Conservation (phyloP, 2,888 invertebrate genomes). For the Chironomus tentans region DNA sequence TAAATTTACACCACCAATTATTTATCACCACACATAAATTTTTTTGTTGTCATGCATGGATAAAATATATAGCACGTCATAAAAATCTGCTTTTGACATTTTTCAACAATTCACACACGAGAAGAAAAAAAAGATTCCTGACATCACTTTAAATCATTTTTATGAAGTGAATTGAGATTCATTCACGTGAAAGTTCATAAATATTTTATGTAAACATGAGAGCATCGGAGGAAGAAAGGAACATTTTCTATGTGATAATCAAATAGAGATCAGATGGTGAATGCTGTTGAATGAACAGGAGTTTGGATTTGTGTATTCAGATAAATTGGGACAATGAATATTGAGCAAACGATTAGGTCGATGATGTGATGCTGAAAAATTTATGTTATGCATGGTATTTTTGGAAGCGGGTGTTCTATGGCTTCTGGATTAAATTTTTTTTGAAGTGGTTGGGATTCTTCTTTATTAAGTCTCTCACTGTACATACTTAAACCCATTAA, state of each 20-base stretch:
- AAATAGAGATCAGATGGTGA: conserved; percentile 8
- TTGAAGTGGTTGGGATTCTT: too few relatives aligned
- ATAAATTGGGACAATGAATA: not conserved
- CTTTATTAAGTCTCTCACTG: too few relatives aligned
- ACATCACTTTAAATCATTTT: not conserved
- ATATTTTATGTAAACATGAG: conserved; percentile 16
- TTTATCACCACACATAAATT: not conserved
- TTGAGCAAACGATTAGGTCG: too few relatives aligned
- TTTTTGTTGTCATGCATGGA: too few relatives aligned
- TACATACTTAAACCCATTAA: too few relatives aligned
- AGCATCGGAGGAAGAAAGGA: too few relatives aligned
- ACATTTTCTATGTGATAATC: conserved; percentile 12
- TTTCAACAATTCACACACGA: not conserved
- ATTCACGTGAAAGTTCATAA: conserved; percentile 17
- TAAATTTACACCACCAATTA: not conserved
- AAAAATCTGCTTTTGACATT: not conserved
- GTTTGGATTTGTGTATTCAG: not conserved
- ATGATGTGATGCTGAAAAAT: too few relatives aligned
- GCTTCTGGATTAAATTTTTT: too few relatives aligned
- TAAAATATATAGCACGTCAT: too few relatives aligned
- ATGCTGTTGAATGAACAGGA: not conserved
- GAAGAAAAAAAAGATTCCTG: not conserved
- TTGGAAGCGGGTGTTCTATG: too few relatives aligned
- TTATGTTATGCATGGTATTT: too few relatives aligned
- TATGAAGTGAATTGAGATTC: not conserved